Evolutionary conservation across 2,797 vertebrate species (phyloP).

Genomic region (Cyprinella venusta): DNA sequence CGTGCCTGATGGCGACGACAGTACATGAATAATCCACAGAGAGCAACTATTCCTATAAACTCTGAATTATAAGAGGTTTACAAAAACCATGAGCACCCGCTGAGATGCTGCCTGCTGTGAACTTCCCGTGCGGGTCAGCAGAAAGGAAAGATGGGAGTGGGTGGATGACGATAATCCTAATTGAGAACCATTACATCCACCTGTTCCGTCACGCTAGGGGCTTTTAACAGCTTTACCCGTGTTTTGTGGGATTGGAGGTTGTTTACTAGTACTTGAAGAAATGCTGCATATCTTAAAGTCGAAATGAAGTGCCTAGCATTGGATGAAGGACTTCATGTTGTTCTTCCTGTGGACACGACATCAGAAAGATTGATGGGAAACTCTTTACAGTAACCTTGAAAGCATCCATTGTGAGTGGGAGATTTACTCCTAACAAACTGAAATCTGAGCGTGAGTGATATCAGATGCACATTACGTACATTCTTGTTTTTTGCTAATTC

Average conservation of each 20-base stretch:
- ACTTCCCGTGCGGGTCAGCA: conserved; percentile 1
- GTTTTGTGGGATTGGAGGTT: neutral
- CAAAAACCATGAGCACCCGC: neutral
- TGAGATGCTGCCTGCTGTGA: conserved; percentile 23
- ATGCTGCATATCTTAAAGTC: neutral
- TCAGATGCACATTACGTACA: conserved; percentile 57
- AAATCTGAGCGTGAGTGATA: conserved; percentile 66
- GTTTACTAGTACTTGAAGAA: conserved; percentile 23
- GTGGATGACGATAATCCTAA: conserved; percentile 58
- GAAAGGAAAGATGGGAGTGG: conserved; percentile 38
- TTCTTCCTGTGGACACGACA: conserved; percentile 15
- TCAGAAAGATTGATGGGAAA: conserved; percentile 12
- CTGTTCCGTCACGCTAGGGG: conserved; percentile 17
- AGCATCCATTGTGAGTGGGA: conserved; percentile 52
- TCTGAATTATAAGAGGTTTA: conserved; percentile 25
- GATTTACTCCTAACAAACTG: conserved; percentile 59
- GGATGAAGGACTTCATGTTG: conserved; percentile 7
- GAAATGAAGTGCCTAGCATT: neutral
- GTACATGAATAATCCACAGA: neutral
- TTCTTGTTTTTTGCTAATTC: neutral
- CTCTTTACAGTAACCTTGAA: conserved; percentile 39
- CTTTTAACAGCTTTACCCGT: neutral
- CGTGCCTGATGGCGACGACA: neutral
- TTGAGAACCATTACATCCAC: conserved; percentile 47
- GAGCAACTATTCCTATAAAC: conserved; percentile 1